Percentiles rank a stretch among this genome's conserved stretches.
These are phyloP conservation scores for Chrysomallon squamiferum DNA, from an alignment of 1,140 invertebrate genomes.

Conservation along the genomic window DNA sequence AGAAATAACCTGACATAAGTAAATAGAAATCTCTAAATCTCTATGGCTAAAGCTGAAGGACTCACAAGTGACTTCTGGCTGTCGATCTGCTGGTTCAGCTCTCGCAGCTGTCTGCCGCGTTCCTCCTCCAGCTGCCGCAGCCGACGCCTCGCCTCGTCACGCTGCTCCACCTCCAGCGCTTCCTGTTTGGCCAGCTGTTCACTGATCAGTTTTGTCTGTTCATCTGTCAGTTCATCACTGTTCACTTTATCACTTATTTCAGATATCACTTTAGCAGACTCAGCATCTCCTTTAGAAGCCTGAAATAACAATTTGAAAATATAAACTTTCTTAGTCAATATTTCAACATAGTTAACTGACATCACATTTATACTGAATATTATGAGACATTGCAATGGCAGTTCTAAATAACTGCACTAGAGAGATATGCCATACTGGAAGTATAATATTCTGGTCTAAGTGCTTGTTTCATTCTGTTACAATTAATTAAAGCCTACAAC, in stretches of 20 bases:
- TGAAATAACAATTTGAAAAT: constrained; percentile 10
- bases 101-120: constrained; percentile 25
- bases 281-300: constrained; percentile 45
- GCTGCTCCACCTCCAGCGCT: constrained; percentile 39
- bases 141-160: constrained; percentile 32
- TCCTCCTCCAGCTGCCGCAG: constrained; percentile 39
- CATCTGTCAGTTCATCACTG: constrained; percentile 33
- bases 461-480: too few relatives aligned
- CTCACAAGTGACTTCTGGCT: constrained; percentile 55
- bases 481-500: too few relatives aligned
- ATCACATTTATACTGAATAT: too few relatives aligned
- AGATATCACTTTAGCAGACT: constrained; percentile 49
- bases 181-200: constrained; percentile 44
- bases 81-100: constrained; percentile 42
- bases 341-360: neutral
- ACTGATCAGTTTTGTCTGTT: constrained; percentile 44
- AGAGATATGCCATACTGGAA: too few relatives aligned
- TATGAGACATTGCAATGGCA: too few relatives aligned
- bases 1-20: too few relatives aligned
- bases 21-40: too few relatives aligned
- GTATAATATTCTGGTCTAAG: too few relatives aligned
- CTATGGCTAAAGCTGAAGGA: too few relatives aligned
- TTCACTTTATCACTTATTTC: constrained; percentile 49
- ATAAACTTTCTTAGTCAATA: neutral
- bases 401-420: too few relatives aligned